These are phyloP conservation scores for Lophura nycthemera DNA, from an alignment of 2,113 vertebrate genomes.

Conservation along the genomic window DNA sequence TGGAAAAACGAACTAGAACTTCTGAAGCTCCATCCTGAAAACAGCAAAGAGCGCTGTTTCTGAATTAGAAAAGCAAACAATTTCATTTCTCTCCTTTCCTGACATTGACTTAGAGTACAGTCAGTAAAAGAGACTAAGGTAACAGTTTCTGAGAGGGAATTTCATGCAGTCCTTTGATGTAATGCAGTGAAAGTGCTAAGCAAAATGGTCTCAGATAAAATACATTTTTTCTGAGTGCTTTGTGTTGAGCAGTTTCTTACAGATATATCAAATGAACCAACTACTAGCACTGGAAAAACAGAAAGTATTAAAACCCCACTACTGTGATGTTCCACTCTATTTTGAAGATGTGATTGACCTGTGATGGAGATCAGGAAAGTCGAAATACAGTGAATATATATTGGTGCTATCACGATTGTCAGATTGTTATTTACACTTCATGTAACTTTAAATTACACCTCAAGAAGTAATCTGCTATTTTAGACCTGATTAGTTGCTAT, in stretches of 20 bases:
- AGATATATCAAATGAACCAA: background rate
- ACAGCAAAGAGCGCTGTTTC: background rate
- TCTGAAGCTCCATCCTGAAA: background rate
- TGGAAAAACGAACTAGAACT: background rate
- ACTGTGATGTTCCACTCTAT: background rate
- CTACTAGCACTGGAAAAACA: background rate
- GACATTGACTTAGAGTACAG: constrained; percentile 3
- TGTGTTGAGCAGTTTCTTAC: background rate
- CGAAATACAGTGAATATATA: background rate
- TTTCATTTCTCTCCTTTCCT: background rate
- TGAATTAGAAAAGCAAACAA: constrained; percentile 19
- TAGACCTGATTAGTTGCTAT: background rate
- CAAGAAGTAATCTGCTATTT: background rate
- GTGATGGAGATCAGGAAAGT: background rate
- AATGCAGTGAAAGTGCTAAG: constrained; percentile 17
- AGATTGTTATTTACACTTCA: background rate
- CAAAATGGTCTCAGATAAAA: constrained; percentile 2
- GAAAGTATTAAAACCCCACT: background rate
- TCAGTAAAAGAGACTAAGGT: constrained; percentile 7
- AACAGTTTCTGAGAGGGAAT: constrained; percentile 50
- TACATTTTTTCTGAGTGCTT: background rate
- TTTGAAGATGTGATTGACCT: background rate
- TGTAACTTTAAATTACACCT: background rate
- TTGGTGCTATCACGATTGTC: background rate
- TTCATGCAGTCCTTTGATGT: constrained; percentile 34